Base-by-base conservation (phyloP, 2,113 vertebrate species). In the Chaetodon auriga region DNA sequence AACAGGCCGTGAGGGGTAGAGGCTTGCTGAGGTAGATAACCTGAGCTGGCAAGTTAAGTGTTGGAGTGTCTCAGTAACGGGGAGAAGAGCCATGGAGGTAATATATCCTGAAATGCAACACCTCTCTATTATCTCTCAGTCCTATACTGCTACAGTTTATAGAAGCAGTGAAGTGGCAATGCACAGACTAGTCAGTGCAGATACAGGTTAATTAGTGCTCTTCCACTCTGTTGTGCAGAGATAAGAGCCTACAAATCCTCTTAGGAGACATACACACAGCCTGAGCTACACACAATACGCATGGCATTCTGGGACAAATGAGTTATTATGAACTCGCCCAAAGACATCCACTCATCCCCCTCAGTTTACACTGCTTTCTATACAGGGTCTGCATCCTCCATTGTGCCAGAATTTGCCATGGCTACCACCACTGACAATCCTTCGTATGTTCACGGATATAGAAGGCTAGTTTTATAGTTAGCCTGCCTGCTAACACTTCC, bases 211-310 rank as follows among this genome's bases (percentile, higher is more conserved):
- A 94, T 94, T 93, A 93, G 86, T 77, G 88, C 85, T 92, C 87
- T 78, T 63, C 79, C 82, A 76, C 82, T 91, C 92, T 92, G 90
- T 80, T 90, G 90, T 84, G 77, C 83, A 49, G 84, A 87, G 94
- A 95, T 95, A 95, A 94, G 93, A 89, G 87, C 81, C 82, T 76
- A 89, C 90, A 94, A 93, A 94, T 94, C 93, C 93, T 94, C 91
- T 94, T 95, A 94, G 77, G 75, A 91, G 84, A 79, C 83, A 83
- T 74, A 85, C 77, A 85, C 77, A 88, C 61, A 83, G 79, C 60
- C 68, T 55, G 75, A 60, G 86, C 88, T 54, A 58, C 82, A 79
- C 84, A 92, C 87, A 89, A 80, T 89, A 77, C 53, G 45, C 64
- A 57, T 69, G 66, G 81, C 79, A 90, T 87, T 89, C 81, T 75